Percentiles rank a stretch among this genome's conserved stretches.
Conservation (phyloP, 2,113 vertebrate genomes). For the Chaetops frenatus region DNA sequence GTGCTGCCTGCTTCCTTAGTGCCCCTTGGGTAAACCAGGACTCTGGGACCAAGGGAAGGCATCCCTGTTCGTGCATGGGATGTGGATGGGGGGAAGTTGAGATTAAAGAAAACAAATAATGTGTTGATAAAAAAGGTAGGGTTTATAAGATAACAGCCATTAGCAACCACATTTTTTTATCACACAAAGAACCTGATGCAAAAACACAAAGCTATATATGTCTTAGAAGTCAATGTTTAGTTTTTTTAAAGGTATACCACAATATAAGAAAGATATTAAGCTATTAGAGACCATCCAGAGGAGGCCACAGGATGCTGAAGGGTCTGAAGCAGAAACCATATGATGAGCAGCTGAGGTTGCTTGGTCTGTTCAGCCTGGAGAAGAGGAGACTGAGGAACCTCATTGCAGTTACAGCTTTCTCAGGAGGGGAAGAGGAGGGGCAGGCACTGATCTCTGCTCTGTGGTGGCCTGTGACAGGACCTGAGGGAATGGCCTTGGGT, state of each 20-base stretch:
- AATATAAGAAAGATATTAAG: neutral
- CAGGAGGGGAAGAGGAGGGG: neutral
- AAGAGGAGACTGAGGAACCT: neutral
- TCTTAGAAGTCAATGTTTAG: neutral
- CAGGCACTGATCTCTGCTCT: neutral
- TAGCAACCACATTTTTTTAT: neutral
- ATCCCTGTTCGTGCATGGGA: accelerated
- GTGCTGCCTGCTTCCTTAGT: accelerated
- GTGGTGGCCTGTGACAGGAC: neutral
- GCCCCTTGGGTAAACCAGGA: neutral
- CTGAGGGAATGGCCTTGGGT: neutral
- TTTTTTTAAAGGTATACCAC: neutral
- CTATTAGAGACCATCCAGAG: neutral
- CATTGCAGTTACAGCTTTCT: neutral
- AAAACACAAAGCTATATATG: neutral
- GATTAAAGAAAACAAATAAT: neutral
- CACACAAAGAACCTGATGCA: neutral
- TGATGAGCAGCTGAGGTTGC: neutral
- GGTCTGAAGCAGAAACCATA: neutral
- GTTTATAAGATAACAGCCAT: neutral
- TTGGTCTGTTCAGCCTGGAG: neutral
- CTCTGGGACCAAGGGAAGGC: neutral
- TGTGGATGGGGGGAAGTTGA: neutral
- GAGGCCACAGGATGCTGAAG: neutral
- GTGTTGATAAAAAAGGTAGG: neutral